Percentiles rank a stretch among this genome's conserved stretches.
These are phyloP conservation scores for Ariopsis seemanni DNA, from an alignment of 2,113 vertebrate genomes.

Conservation along the genomic window DNA sequence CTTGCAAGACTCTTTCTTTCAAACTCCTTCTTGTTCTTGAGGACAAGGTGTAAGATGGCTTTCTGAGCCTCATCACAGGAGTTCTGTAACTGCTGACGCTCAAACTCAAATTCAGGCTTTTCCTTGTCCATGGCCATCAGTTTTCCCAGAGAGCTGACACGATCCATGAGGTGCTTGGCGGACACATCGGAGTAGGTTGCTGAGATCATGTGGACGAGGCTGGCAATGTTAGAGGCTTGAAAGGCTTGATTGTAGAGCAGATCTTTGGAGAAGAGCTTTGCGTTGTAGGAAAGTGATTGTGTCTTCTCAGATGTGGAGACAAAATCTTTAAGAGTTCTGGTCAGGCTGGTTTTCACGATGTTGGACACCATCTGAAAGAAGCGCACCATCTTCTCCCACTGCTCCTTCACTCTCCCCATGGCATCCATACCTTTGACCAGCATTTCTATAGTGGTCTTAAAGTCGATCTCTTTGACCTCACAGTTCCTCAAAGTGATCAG, in stretches of 20 bases:
- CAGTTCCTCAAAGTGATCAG: conserved; percentile 51
- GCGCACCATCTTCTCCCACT: conserved; percentile 59
- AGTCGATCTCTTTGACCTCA: conserved; percentile 56
- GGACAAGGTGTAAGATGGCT: not conserved
- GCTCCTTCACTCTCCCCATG: conserved; percentile 54
- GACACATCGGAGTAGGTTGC: conserved; percentile 58
- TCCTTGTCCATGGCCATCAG: conserved; percentile 59
- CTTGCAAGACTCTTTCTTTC: not conserved
- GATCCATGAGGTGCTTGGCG: conserved; percentile 57
- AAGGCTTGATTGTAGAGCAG: no score
- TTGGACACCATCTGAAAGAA: conserved; percentile 66
- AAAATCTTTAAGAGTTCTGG: conserved; percentile 51
- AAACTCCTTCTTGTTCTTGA: not conserved
- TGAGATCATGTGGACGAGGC: conserved; percentile 62
- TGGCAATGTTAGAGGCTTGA: conserved; percentile 46
- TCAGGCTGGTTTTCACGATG: conserved; percentile 56
- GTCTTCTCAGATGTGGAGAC: conserved; percentile 9
- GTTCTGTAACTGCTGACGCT: conserved; percentile 6
- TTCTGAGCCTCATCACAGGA: conserved; percentile 12
- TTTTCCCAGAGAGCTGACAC: conserved; percentile 56
- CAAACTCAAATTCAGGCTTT: conserved; percentile 6
- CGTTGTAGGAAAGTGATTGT: not conserved
- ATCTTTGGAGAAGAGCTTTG: no score
- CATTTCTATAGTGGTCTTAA: conserved; percentile 51
- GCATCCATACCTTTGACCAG: conserved; percentile 56